phyloP scores from a whole-genome alignment of 2,797 vertebrate genomes.

The Arremon aurantiirostris region DNA sequence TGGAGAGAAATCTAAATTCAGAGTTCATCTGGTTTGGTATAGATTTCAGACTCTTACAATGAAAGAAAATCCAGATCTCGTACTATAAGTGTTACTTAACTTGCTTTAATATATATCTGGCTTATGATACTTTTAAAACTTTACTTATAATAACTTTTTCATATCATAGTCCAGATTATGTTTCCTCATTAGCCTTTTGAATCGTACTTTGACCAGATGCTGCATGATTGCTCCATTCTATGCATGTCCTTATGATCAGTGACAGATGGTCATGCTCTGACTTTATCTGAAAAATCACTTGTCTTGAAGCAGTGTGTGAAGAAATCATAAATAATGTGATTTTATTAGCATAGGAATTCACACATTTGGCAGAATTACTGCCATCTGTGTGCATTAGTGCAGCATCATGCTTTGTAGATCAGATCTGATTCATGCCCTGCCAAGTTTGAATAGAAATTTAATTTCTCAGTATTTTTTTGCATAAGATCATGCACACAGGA shows the following conservation, averaged over 20 bases:
- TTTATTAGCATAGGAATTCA: slow-evolving; percentile 24
- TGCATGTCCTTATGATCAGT: not conserved
- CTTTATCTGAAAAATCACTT: not conserved
- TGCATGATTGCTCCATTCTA: not conserved
- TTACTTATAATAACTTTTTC: not conserved
- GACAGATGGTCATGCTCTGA: not conserved
- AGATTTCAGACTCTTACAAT: not conserved
- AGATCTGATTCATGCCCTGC: not conserved
- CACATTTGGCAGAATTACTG: not conserved
- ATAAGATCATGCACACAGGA: not conserved
- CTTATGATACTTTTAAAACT: not conserved
- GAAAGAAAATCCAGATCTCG: not conserved
- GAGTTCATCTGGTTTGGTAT: not conserved
- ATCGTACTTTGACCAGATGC: not conserved
- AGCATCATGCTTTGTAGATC: not conserved
- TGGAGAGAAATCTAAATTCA: not conserved
- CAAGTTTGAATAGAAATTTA: not conserved
- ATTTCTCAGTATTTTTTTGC: not conserved
- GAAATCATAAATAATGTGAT: not conserved
- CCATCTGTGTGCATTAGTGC: slow-evolving; percentile 18
- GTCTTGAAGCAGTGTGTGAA: slow-evolving; percentile 2
- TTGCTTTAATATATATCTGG: not conserved
- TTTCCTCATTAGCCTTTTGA: not conserved
- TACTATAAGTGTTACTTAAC: not conserved
- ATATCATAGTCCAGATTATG: not conserved